A percentile compares a stretch with the other conserved stretches of the same genome.
These are phyloP conservation scores for Chionis minor DNA, from an alignment of 2,113 vertebrate genomes.

Conservation along the genomic window DNA sequence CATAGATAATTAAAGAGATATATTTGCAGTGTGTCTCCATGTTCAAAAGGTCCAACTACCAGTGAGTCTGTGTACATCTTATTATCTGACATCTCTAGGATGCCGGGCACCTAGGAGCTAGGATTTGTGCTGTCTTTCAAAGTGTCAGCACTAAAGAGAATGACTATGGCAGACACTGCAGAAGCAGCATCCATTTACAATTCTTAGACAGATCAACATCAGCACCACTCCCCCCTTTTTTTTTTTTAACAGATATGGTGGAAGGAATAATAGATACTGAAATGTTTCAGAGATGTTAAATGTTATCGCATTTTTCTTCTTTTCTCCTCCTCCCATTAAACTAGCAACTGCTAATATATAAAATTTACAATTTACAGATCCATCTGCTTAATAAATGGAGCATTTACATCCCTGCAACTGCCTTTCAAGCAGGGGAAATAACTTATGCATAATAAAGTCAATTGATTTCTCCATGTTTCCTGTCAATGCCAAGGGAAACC, in stretches of 20 bases:
- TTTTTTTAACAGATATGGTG: too few relatives aligned
- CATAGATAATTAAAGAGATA: neutral
- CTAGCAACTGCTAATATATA: neutral
- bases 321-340: neutral
- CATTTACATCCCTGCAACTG: neutral
- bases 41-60: neutral
- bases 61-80: neutral
- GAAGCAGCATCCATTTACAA: neutral
- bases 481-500: neutral
- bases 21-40: neutral
- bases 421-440: neutral
- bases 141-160: neutral
- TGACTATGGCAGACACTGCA: neutral
- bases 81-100: neutral
- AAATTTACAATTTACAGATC: neutral
- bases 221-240: fast-evolving
- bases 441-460: neutral
- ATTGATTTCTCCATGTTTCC: neutral
- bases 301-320: neutral
- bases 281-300: neutral
- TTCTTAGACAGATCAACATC: neutral
- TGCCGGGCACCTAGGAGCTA: neutral
- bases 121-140: neutral
- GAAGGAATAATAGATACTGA: neutral
- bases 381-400: neutral